Conservation (phyloP, 2,113 vertebrate species). For the Pangasianodon hypophthalmus region DNA sequence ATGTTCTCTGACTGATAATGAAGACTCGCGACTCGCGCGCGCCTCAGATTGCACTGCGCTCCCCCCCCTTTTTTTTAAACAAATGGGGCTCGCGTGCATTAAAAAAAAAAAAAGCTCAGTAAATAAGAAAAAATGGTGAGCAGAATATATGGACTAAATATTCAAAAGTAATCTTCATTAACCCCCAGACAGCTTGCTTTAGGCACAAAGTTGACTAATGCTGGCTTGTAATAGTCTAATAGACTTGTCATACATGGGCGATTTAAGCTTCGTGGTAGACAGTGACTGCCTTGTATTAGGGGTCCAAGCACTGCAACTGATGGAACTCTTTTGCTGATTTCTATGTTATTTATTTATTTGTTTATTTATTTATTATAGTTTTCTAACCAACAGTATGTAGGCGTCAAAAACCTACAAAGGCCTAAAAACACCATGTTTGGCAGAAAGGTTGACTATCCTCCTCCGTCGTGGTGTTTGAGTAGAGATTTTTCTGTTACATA, state of each 20-base stretch:
- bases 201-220: not conserved
- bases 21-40: slow-evolving; percentile 74
- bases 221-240: not conserved
- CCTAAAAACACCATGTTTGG: not conserved
- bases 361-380: not conserved
- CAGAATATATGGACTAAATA: not conserved
- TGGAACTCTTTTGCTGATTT: not conserved
- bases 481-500: not conserved
- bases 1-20: slow-evolving; percentile 75
- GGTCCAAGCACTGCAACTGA: not conserved
- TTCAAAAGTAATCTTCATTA: not conserved
- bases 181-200: not conserved
- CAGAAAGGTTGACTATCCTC: not conserved
- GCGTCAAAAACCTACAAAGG: not conserved
- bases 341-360: not conserved
- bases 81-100: not conserved
- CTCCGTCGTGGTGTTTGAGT: not conserved
- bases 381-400: not conserved
- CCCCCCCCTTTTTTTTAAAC: not conserved
- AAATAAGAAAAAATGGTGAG: not conserved
- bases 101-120: not conserved
- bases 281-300: not conserved
- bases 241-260: not conserved
- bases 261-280: not conserved
- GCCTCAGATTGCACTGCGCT: slow-evolving; percentile 59